These are phyloP conservation scores for Solenodon paradoxus DNA, from an alignment of 2,113 vertebrate genomes.

Conservation along the genomic window DNA sequence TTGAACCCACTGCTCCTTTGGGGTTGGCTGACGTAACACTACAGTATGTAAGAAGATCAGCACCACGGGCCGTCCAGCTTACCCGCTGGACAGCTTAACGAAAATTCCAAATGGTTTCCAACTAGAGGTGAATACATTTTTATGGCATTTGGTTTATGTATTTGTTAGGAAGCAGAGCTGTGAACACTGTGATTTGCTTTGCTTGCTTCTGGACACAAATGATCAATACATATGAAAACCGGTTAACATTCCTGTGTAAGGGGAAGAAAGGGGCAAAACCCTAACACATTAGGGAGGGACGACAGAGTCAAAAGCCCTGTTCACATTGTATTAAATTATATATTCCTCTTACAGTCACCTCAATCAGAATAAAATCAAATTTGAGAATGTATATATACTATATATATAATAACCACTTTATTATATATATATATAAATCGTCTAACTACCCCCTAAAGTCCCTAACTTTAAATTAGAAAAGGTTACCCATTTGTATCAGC, in stretches of 20 bases:
- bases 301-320: slow-evolving; percentile 76
- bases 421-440: slow-evolving; percentile 83
- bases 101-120: slow-evolving; percentile 80
- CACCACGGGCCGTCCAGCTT: slow-evolving; percentile 83
- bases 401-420: slow-evolving; percentile 80
- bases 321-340: slow-evolving; percentile 78
- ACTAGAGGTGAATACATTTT: slow-evolving; percentile 81
- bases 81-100: slow-evolving; percentile 79
- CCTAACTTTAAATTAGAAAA: slow-evolving; percentile 80
- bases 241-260: slow-evolving; percentile 78
- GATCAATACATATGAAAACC: slow-evolving; percentile 75
- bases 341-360: slow-evolving; percentile 83
- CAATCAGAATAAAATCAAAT: slow-evolving; percentile 82
- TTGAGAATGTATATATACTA: slow-evolving; percentile 85
- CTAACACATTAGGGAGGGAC: slow-evolving; percentile 72
- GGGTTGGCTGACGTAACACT: slow-evolving; percentile 79
- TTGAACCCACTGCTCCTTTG: slow-evolving; percentile 85
- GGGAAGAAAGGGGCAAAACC: slow-evolving; percentile 72
- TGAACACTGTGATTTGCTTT: slow-evolving; percentile 82
- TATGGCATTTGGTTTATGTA: slow-evolving; percentile 88
- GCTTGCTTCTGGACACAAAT: slow-evolving; percentile 82
- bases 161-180: slow-evolving; percentile 82
- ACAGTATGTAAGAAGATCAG: slow-evolving; percentile 83
- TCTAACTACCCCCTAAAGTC: slow-evolving; percentile 80
- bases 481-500: slow-evolving; percentile 72